Evolutionary conservation across 92 coral and sea anemone genomes (phyloP), one percentile per base, ranked within the genome.

Genomic region (Zoanthus gigantus): DNA sequence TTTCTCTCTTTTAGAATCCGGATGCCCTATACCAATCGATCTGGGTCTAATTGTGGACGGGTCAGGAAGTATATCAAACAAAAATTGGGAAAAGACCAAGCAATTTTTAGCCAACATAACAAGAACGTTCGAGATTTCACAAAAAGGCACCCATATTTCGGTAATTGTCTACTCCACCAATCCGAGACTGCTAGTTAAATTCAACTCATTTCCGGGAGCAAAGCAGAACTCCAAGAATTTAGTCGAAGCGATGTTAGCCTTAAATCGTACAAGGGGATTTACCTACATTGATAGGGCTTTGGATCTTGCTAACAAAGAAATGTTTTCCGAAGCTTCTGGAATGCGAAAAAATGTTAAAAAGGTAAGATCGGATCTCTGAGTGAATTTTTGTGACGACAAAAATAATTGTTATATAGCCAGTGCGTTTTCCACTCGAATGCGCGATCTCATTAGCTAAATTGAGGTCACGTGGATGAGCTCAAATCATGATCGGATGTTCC

Each of bases 281-380:
- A 86, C 89, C 4, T 86, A 8, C 31, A 86, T 86, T 29, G 89
- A 86, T 52, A 86, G 6, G 46, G 89, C 89, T 31, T 44, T 86
- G 50, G 61, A 61, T 1, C 82, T 73, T 16, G 88, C 83, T 17
- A 7, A 73, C 6, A 29, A 52, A 4, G 83, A 61, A 54, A 57
- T 85, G 82, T 85, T 74, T 54, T 17, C 48, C 7, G 83, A 53
- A 13, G 67, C 72, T 2, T 15, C 31, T 9, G 88, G 88, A 10
- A 85, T 85, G 88, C 53, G 88, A 31, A 50, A 23, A 74, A 53
- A 71, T 46, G 54, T 53, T 54, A 42, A 74, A 74, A 72, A 73
- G 83, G 88, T 85, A 74, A 58, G 60, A 4, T 37, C 4, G 42
- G 42, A 37, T 37, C 42, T 37, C 42, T 37, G 42, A 37, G 3